Percentiles rank a stretch among this genome's conserved stretches.
Evolutionary conservation across 2,113 vertebrate species (phyloP).

Genomic region (Grus americana): DNA sequence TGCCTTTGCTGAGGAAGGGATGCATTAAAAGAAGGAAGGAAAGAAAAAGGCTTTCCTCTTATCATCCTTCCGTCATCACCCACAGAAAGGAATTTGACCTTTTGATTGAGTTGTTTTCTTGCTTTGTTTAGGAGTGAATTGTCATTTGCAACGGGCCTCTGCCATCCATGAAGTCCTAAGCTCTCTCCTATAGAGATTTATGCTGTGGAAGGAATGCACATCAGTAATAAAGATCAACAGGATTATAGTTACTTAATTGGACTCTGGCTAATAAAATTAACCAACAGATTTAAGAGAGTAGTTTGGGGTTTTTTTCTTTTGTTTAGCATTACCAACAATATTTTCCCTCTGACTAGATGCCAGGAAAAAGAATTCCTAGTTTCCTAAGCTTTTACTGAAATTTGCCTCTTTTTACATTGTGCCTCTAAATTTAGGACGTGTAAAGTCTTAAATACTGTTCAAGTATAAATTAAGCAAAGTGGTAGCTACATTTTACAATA

Average conservation of each 20-base stretch:
- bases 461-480: conserved; percentile 38
- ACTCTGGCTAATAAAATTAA: conserved; percentile 44
- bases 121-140: conserved; percentile 64
- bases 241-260: conserved; percentile 64
- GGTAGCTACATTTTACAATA: conserved; percentile 22
- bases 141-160: conserved; percentile 38
- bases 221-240: conserved; percentile 55
- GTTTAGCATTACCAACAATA: neutral
- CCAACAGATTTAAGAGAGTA: conserved; percentile 35
- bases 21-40: conserved; percentile 46
- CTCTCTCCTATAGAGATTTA: conserved; percentile 55
- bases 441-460: neutral
- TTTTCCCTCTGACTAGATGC: neutral
- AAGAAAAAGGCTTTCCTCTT: conserved; percentile 55
- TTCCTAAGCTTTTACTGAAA: neutral
- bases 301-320: conserved; percentile 37
- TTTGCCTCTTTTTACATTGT: conserved; percentile 4
- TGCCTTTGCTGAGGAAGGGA: conserved; percentile 27
- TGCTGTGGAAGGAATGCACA: conserved; percentile 69
- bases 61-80: conserved; percentile 52
- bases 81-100: conserved; percentile 66
- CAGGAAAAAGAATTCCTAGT: conserved; percentile 13
- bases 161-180: conserved; percentile 51
- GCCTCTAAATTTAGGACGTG: conserved; percentile 23
- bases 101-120: conserved; percentile 65